phyloP scores from a whole-genome alignment of 2,797 vertebrate species.

The Poecilia velifera region DNA sequence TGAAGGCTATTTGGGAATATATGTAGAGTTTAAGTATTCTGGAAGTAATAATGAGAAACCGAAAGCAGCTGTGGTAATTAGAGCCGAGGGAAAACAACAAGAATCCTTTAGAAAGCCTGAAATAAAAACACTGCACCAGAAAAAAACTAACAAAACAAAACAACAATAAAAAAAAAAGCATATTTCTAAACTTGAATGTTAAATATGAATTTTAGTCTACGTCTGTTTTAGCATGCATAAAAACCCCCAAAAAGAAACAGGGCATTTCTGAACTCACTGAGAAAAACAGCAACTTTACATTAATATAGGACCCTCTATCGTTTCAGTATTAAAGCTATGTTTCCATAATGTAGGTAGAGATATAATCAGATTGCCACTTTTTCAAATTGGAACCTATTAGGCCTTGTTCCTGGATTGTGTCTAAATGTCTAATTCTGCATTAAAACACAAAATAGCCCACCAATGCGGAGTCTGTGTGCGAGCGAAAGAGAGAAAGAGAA shows the following conservation, averaged over 20 bases:
- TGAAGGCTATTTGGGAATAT: not conserved
- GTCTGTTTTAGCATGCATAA: not conserved
- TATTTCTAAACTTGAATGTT: slow-evolving; percentile 13
- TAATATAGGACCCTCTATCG: not conserved
- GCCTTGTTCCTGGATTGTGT: slow-evolving; percentile 42
- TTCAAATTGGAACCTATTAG: slow-evolving; percentile 54
- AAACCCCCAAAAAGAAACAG: not conserved
- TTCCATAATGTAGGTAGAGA: not conserved
- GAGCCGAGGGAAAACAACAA: not conserved
- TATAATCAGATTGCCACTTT: slow-evolving; percentile 42
- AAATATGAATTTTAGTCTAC: too few species aligned
- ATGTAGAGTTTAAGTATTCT: not conserved
- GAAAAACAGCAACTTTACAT: not conserved
- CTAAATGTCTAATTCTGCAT: slow-evolving; percentile 73
- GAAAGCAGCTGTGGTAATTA: slow-evolving; percentile 7
- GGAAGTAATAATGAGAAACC: not conserved
- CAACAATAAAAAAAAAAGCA: not conserved
- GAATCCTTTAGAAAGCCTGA: not conserved
- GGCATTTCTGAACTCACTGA: slow-evolving; percentile 5
- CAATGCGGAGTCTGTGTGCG: slow-evolving; percentile 37
- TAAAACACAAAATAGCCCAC: slow-evolving; percentile 59
- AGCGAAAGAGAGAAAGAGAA: slow-evolving; percentile 30
- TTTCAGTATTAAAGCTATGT: not conserved
- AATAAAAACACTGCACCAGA: not conserved
- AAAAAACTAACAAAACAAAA: not conserved